Evolutionary conservation across 2,797 vertebrate genomes (phyloP), one percentile per base, ranked within the genome.

Genomic region (Gymnothorax reevesii): DNA sequence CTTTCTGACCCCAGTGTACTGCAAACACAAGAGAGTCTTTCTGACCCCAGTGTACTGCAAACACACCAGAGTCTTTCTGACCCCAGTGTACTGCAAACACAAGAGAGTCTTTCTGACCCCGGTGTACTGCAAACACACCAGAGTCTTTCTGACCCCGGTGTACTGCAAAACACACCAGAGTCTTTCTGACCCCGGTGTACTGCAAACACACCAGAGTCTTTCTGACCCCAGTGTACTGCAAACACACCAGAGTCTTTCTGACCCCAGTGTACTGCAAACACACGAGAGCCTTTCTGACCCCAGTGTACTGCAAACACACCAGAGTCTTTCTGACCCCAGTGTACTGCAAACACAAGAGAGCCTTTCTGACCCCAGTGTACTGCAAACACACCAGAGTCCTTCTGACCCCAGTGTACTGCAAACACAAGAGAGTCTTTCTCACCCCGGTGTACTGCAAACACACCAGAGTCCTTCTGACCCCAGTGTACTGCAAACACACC

Each of bases 81-180:
- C 52, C 79, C n/a, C 54, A 52, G 27, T 22, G n/a, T n/a, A n/a
- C n/a, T n/a, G n/a, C n/a, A n/a, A 86, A 88, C 66, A 94, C 85
- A 94, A 0, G 71, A 88, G 90, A 94, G 91, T 62, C 52, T 27
- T 25, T 27, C 13, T 77, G 25, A 85, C 52, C 79, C n/a, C 54
- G 57, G 27, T 22, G n/a, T n/a, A n/a, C n/a, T n/a, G n/a, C n/a
- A n/a, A 86, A 88, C 66, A 94, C 85, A 94, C 0, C 66, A 88
- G 90, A 94, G 91, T 62, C 52, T 27, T 25, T 27, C 13, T 77
- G 25, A 85, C 52, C 79, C n/a, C 54, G 57, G 27, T 22, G n/a
- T n/a, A n/a, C n/a, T n/a, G n/a, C n/a, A n/a, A n/a, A 86, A 88
- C 66, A 94, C 85, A 94, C 0, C 66, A 88, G 90, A 94, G 91